Evolutionary conservation across 2,797 vertebrate genomes (phyloP).

Genomic region (Gila robusta): DNA sequence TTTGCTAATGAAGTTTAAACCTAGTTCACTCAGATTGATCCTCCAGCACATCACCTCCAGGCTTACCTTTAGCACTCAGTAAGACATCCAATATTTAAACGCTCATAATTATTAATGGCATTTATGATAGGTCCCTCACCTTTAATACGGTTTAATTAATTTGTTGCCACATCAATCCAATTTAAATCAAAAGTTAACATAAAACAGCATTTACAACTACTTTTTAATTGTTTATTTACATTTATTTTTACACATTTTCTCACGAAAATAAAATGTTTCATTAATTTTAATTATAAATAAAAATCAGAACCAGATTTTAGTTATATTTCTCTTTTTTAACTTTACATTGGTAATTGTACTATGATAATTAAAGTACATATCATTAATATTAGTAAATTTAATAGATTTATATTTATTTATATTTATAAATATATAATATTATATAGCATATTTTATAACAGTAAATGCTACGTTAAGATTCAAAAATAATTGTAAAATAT

Average conservation of each 20-base stretch:
- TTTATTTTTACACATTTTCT: not conserved
- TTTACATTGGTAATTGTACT: not conserved
- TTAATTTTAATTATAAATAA: not conserved
- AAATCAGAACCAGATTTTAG: not conserved
- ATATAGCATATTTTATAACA: not conserved
- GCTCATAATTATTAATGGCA: constrained; percentile 28
- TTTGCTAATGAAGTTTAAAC: constrained; percentile 50
- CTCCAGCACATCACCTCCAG: constrained; percentile 25
- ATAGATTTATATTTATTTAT: not conserved
- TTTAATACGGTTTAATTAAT: constrained; percentile 23
- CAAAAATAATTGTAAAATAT: not conserved
- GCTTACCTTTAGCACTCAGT: constrained; percentile 24
- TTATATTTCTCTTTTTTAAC: not conserved
- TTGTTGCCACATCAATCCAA: not conserved
- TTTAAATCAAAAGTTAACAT: constrained; percentile 12
- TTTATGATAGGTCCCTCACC: constrained; percentile 37
- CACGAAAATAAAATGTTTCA: no score
- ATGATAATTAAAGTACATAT: not conserved
- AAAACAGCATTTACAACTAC: not conserved
- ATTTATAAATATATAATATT: not conserved
- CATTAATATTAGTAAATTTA: not conserved
- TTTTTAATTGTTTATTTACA: not conserved
- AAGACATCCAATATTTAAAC: constrained; percentile 54
- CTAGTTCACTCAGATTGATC: constrained; percentile 37
- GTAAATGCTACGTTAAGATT: not conserved